Base-by-base conservation (phyloP, 2,797 vertebrate genomes). In the Takifugu rubripes region DNA sequence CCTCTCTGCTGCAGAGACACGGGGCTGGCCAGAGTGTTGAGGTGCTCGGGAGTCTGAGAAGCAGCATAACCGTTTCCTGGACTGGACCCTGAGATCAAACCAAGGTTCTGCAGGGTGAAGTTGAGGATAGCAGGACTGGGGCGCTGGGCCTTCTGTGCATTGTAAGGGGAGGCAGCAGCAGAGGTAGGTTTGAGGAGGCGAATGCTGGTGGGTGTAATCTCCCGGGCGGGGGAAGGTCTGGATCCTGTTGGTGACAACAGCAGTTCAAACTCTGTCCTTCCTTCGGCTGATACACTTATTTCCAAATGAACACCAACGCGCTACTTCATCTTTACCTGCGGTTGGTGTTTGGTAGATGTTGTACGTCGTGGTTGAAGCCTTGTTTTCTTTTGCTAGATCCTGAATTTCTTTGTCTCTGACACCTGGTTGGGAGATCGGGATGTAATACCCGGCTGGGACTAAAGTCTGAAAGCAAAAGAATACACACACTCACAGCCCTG, bases 51-150 rank as follows among this genome's bases (percentile, higher is more conserved):
- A 61, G 81, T 85, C 44, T 11, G 90, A 25, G 57, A 57, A 9
- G 71, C 46, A 0, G 67, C 17, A 6, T 72, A 70, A 27, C 50
- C 0, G 25, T 24, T 56, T 64, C 73, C 75, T 57, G 82, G 72
- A 82, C 91, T 59, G 17, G 88, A 73, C 8, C 88, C 66, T 1
- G 93, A 90, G 67, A 97, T 91, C 36, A 98, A 90, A 49, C 94
- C 93, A 62, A 96, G 49, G 54, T 97, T 95, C 64, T 97, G 95
- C 60, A 98, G 79, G 2, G 94, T 95, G 70, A 99, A 95, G 89
- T 96, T 97, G 56, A 96, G 81, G 83, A 96, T 90, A 54, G 94
- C 93, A 0, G 94, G 92, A 60, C 92, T 94, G 8, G 93, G 93
- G 3, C 79, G 70, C 7, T 84, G 90, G 64, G 84, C 70, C 33